phyloP scores from a whole-genome alignment of 2,888 invertebrate genomes.

The Rhingia campestris region DNA sequence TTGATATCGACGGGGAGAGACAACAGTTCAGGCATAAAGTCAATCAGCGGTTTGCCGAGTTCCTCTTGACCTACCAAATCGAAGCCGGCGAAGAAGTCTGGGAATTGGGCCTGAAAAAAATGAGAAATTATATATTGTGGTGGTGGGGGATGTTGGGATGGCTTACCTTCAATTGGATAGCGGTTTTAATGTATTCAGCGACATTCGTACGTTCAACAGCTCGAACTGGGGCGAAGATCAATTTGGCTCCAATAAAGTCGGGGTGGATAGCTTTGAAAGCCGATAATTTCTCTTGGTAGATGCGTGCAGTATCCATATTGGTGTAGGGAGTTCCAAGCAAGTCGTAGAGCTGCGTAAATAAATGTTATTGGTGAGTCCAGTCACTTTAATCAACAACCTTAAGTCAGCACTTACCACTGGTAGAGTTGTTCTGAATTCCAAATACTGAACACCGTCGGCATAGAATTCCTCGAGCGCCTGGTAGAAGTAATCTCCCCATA shows the following conservation, averaged over 20 bases:
- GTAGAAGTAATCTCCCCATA: slow-evolving; percentile 87
- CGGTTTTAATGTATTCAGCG: slow-evolving; percentile 82
- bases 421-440: slow-evolving; percentile 87
- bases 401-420: slow-evolving; percentile 80
- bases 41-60: slow-evolving; percentile 85
- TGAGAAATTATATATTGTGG: too few species aligned
- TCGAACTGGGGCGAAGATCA: slow-evolving; percentile 88
- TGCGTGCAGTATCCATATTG: slow-evolving; percentile 84
- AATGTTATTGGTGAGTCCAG: background rate
- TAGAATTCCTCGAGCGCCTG: slow-evolving; percentile 86
- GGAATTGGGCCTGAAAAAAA: slow-evolving; percentile 84
- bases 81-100: slow-evolving; percentile 89
- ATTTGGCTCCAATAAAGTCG: slow-evolving; percentile 87
- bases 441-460: slow-evolving; percentile 88
- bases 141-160: background rate
- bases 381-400: background rate
- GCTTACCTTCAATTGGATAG: slow-evolving; percentile 78
- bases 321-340: slow-evolving; percentile 85
- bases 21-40: slow-evolving; percentile 85
- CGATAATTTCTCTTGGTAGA: slow-evolving; percentile 85
- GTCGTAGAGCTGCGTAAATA: slow-evolving; percentile 84
- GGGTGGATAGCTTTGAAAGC: slow-evolving; percentile 85
- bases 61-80: slow-evolving; percentile 93
- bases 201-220: slow-evolving; percentile 82
- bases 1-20: slow-evolving; percentile 83